Conservation (phyloP, 1,140 invertebrate species). For the Pentalonia nigronervosa region DNA sequence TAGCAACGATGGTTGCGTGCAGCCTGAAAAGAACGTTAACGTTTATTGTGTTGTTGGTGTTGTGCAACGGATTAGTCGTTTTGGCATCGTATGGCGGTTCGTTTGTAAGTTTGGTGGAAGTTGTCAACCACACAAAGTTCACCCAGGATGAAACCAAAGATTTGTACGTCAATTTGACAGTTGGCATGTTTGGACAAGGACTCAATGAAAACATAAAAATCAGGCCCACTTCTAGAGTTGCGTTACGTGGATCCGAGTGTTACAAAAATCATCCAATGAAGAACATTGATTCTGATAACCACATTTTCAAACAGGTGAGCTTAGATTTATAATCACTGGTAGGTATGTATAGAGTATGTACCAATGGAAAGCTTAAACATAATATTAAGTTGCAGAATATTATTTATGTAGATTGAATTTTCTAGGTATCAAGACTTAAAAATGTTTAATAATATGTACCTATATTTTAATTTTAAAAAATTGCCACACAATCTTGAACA, state of each 20-base stretch:
- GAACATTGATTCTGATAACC: slow-evolving; percentile 17
- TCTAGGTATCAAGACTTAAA: background rate
- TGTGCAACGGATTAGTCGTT: background rate
- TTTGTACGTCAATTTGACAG: slow-evolving; percentile 44
- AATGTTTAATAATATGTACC: background rate
- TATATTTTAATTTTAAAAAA: background rate
- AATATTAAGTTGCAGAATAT: background rate
- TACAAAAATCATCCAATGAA: slow-evolving; percentile 44
- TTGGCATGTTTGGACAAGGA: slow-evolving; percentile 51
- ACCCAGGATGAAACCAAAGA: background rate
- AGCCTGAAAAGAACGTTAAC: slow-evolving; percentile 28
- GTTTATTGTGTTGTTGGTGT: background rate
- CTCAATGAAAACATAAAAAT: slow-evolving; percentile 53
- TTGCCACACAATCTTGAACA: background rate
- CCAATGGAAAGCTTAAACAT: background rate
- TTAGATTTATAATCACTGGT: background rate
- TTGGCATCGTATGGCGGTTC: background rate
- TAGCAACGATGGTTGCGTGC: background rate
- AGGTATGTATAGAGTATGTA: background rate
- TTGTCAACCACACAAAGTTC: slow-evolving; percentile 55
- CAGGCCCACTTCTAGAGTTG: slow-evolving; percentile 51
- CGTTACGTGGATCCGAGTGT: slow-evolving; percentile 39
- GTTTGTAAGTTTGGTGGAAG: slow-evolving; percentile 31
- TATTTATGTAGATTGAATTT: background rate
- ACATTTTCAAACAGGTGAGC: slow-evolving; percentile 26